phyloP scores from a whole-genome alignment of 2,113 vertebrate species.

The Nesospiza acunhae region DNA sequence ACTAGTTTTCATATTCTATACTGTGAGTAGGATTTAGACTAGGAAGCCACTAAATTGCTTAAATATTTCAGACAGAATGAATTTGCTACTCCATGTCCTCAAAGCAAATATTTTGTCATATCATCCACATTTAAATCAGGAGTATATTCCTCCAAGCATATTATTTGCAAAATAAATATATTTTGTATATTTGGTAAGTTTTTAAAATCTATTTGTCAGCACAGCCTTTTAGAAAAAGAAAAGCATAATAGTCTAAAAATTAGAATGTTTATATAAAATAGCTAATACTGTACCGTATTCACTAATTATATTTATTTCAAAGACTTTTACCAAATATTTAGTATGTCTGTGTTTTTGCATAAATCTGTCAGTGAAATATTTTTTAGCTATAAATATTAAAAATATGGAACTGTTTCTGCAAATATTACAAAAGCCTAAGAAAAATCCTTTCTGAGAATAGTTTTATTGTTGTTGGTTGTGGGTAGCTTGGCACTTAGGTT shows the following conservation, averaged over 20 bases:
- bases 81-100: background rate
- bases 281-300: background rate
- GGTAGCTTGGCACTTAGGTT: background rate
- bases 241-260: background rate
- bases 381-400: constrained; percentile 11
- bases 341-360: background rate
- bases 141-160: background rate
- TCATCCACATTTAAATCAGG: background rate
- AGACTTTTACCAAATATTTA: background rate
- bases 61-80: constrained; percentile 19
- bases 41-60: constrained; percentile 48
- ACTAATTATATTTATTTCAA: background rate
- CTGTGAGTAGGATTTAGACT: background rate
- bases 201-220: background rate
- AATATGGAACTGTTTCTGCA: background rate
- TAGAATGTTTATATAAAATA: background rate
- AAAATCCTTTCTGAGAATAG: background rate
- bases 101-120: background rate
- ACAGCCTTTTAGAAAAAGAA: background rate
- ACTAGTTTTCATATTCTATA: constrained; percentile 1
- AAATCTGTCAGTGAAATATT: background rate
- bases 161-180: background rate
- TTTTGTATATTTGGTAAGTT: background rate
- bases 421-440: background rate
- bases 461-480: background rate